phyloP scores from a whole-genome alignment of 1,140 invertebrate genomes.

The Macrobrachium rosenbergii region DNA sequence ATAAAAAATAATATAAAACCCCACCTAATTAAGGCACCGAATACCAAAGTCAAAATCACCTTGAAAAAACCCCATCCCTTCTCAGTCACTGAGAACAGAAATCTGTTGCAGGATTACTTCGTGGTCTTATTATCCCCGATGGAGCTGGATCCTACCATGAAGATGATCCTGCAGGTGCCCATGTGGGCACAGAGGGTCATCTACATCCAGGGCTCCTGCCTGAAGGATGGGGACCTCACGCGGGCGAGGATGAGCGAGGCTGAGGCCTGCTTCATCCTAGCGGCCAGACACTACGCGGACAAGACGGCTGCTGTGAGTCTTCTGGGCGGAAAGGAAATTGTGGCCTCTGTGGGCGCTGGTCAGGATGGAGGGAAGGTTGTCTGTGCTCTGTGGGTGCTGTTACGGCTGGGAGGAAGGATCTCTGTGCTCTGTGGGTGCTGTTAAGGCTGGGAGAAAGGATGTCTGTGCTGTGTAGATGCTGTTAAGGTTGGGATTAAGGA shows the following conservation, averaged over 20 bases:
- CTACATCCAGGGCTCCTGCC: constrained; percentile 93
- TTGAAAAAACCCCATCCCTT: background rate
- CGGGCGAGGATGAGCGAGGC: constrained; percentile 96
- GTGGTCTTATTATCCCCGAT: constrained; percentile 96
- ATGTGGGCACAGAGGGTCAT: constrained; percentile 98
- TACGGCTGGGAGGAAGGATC: too few species aligned
- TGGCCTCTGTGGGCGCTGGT: too few species aligned
- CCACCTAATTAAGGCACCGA: too few species aligned
- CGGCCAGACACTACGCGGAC: constrained; percentile 95
- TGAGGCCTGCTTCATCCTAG: constrained; percentile 95
- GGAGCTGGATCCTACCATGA: constrained; percentile 97
- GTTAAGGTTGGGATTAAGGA: too few species aligned
- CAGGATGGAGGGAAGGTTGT: too few species aligned
- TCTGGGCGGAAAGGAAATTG: background rate
- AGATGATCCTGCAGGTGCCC: constrained; percentile 97
- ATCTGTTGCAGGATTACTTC: constrained; percentile 85
- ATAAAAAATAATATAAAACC: too few species aligned
- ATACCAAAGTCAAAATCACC: too few species aligned
- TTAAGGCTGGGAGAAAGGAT: too few species aligned
- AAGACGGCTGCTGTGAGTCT: constrained; percentile 89
- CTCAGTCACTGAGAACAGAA: background rate
- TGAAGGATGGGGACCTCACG: constrained; percentile 94
- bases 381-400: too few species aligned
- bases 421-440: too few species aligned
- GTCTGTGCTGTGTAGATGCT: too few species aligned